Conservation (phyloP, 2,888 invertebrate genomes). For the Eledone cirrhosa region DNA sequence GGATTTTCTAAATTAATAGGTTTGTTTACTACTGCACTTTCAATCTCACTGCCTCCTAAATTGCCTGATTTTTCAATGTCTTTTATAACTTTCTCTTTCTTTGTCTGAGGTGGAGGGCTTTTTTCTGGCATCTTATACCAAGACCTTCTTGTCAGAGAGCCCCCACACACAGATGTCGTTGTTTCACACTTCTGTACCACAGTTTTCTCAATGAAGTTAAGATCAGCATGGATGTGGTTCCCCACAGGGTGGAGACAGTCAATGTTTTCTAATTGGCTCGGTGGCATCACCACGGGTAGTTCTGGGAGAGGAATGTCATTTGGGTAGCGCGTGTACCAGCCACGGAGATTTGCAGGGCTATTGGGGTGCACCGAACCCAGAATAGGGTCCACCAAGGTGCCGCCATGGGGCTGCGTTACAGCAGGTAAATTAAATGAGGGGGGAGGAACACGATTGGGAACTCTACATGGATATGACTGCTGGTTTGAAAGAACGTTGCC, state of each 20-base stretch:
- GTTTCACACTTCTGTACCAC: constrained; percentile 13
- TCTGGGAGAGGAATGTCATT: constrained; percentile 20
- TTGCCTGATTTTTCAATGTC: background rate
- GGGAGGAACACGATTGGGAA: constrained; percentile 5
- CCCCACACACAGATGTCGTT: constrained; percentile 15
- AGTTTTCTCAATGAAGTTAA: constrained; percentile 22
- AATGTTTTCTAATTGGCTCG: background rate
- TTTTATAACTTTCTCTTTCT: background rate
- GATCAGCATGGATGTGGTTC: background rate
- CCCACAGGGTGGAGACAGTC: constrained; percentile 13
- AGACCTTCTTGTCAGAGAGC: background rate
- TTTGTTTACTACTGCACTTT: background rate
- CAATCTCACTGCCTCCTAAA: background rate
- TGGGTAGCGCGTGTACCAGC: constrained; percentile 16
- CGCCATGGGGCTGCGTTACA: background rate
- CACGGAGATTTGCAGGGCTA: background rate
- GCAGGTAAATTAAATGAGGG: constrained; percentile 7
- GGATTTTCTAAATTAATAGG: background rate
- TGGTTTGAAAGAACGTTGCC: background rate
- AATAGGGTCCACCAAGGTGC: background rate
- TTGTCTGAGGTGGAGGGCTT: background rate
- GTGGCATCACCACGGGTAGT: background rate
- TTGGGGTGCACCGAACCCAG: background rate
- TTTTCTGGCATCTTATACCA: constrained; percentile 29
- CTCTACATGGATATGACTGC: constrained; percentile 14